Percentiles rank a stretch among this genome's conserved stretches.
These are phyloP conservation scores for Poecilia wingei DNA, from an alignment of 2,797 vertebrate species.

Conservation along the genomic window DNA sequence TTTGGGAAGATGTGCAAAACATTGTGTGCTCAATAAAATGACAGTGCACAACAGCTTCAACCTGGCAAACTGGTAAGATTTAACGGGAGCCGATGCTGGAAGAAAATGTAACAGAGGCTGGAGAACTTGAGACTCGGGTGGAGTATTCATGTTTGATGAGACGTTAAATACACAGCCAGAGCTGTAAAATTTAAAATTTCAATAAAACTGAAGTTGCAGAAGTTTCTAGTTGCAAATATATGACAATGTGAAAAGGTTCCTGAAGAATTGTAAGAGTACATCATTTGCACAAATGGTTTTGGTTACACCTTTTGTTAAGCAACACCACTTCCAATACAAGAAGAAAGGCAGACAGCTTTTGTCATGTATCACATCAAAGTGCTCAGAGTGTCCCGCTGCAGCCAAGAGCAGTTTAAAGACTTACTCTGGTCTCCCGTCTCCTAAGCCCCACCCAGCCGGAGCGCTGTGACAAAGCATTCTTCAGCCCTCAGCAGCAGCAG, in stretches of 20 bases:
- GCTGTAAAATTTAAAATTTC: neutral
- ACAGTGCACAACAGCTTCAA: neutral
- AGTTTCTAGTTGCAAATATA: neutral
- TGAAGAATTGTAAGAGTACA: neutral
- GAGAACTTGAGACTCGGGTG: neutral
- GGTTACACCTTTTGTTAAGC: conserved; percentile 23
- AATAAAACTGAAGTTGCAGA: neutral
- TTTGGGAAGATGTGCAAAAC: neutral
- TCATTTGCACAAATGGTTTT: neutral
- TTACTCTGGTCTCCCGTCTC: conserved; percentile 16
- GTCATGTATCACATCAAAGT: conserved; percentile 34
- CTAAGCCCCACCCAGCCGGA: conserved; percentile 28
- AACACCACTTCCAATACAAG: conserved; percentile 19
- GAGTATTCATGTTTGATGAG: neutral
- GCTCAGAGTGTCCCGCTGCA: conserved; percentile 26
- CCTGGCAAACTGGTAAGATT: neutral
- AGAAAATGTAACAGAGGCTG: neutral
- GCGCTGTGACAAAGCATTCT: conserved; percentile 56
- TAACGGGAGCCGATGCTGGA: neutral
- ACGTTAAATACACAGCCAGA: neutral
- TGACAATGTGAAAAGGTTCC: neutral
- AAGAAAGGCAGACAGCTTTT: conserved; percentile 26
- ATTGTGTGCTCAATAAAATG: neutral
- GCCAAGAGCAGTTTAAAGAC: conserved; percentile 21
- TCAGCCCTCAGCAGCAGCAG: conserved; percentile 16